Conservation (phyloP, 2,888 invertebrate species). For the Philereme transversata region DNA sequence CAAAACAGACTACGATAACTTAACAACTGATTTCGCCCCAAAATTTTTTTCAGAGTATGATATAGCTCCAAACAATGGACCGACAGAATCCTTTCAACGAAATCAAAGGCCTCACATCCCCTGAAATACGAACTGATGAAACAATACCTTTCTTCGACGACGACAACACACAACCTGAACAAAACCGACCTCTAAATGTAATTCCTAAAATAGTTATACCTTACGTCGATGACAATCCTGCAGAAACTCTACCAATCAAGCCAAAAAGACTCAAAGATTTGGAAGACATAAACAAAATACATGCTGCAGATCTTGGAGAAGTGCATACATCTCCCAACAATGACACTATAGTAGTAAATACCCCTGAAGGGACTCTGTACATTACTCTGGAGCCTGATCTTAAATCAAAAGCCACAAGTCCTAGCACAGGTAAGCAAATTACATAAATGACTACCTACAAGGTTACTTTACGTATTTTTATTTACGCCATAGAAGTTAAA, state of each 20-base stretch:
- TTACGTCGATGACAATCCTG: constrained; percentile 39
- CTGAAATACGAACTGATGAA: constrained; percentile 54
- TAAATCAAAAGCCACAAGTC: constrained; percentile 44
- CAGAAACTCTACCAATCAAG: constrained; percentile 32
- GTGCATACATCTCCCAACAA: constrained; percentile 67
- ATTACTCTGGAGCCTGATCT: constrained; percentile 74
- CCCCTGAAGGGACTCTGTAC: constrained; percentile 76
- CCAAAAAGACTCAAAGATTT: constrained; percentile 28
- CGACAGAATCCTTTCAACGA: constrained; percentile 48
- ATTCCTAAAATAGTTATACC: constrained; percentile 19
- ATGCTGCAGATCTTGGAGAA: constrained; percentile 66
- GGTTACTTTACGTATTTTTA: no score
- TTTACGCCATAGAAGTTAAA: no score
- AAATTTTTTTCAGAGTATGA: constrained; percentile 49
- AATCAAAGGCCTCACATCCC: constrained; percentile 70
- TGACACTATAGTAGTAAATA: constrained; percentile 76
- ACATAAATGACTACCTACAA: not conserved
- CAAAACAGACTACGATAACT: no score
- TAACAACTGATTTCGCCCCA: no score
- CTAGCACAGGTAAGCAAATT: constrained; percentile 21
- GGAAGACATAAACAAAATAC: constrained; percentile 43
- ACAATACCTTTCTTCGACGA: constrained; percentile 68
- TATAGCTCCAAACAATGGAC: constrained; percentile 58
- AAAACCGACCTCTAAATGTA: constrained; percentile 10
- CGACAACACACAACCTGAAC: constrained; percentile 46